Conservation (phyloP, 2,797 vertebrate genomes). For the Crocodylus rhombifer region DNA sequence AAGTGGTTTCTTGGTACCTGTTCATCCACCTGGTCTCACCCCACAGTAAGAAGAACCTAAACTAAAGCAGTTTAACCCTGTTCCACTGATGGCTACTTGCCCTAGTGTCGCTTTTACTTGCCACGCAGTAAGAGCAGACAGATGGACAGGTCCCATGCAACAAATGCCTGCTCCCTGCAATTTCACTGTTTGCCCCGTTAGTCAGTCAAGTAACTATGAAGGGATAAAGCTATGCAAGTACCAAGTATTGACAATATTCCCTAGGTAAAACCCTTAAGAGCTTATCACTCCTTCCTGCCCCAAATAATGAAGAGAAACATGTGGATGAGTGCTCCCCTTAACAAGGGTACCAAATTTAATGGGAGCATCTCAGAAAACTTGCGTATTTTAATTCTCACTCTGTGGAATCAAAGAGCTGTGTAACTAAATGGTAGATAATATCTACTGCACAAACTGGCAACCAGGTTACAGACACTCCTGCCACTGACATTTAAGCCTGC, state of each 20-base stretch:
- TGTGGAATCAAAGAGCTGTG: neutral
- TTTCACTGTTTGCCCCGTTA: too few relatives aligned
- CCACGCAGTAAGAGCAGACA: too few relatives aligned
- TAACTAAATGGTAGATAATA: neutral
- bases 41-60: too few relatives aligned
- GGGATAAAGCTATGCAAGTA: neutral
- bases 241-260: neutral
- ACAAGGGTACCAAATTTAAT: neutral
- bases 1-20: too few relatives aligned
- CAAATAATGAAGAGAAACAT: neutral
- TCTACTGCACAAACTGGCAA: slow-evolving; percentile 38
- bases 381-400: neutral
- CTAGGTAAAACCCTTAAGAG: neutral
- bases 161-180: too few relatives aligned
- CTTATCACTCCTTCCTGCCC: neutral
- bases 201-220: too few relatives aligned
- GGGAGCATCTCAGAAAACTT: too few relatives aligned
- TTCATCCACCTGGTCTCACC: too few relatives aligned
- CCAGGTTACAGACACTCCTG: slow-evolving; percentile 54
- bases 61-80: too few relatives aligned
- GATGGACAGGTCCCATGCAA: too few relatives aligned
- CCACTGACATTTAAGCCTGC: slow-evolving; percentile 70
- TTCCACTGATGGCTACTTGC: too few relatives aligned
- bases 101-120: too few relatives aligned
- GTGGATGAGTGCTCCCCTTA: neutral